phyloP scores from a whole-genome alignment of 2,113 vertebrate species.

The Carassius carassius region DNA sequence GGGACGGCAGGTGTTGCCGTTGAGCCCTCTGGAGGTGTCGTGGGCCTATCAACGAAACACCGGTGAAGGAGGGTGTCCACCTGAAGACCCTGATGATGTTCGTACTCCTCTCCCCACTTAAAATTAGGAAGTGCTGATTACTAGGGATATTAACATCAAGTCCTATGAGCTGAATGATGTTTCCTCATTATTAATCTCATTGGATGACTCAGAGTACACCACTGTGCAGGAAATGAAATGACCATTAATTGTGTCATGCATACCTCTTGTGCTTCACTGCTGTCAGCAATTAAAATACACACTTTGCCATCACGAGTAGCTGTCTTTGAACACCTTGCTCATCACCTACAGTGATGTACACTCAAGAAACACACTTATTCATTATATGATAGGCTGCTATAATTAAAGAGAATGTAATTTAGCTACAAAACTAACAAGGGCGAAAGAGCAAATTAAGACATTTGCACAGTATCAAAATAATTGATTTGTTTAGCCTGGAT shows the following conservation, averaged over 20 bases:
- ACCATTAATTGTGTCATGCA: neutral
- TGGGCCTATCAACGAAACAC: too few species aligned
- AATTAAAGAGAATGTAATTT: conserved; percentile 9
- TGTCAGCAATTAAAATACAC: conserved; percentile 29
- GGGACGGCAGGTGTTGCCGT: too few species aligned
- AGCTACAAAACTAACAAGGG: neutral
- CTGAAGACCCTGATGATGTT: too few species aligned
- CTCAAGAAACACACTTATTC: neutral
- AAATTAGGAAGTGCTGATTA: too few species aligned
- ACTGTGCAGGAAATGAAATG: conserved; percentile 4
- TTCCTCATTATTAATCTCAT: conserved; percentile 12
- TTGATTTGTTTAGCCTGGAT: neutral
- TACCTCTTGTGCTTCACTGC: conserved; percentile 15
- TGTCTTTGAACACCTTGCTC: conserved; percentile 22
- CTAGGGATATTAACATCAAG: too few species aligned
- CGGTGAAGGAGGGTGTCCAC: too few species aligned
- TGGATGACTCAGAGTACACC: neutral
- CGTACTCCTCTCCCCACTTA: too few species aligned
- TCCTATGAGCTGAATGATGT: neutral
- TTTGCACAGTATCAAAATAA: neutral
- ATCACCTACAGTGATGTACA: neutral
- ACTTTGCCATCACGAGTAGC: neutral
- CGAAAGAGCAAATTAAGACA: neutral
- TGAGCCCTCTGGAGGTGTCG: too few species aligned
- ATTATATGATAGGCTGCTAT: neutral